phyloP scores from a whole-genome alignment of 1,140 invertebrate genomes.

The Steinernema khuongi region DNA sequence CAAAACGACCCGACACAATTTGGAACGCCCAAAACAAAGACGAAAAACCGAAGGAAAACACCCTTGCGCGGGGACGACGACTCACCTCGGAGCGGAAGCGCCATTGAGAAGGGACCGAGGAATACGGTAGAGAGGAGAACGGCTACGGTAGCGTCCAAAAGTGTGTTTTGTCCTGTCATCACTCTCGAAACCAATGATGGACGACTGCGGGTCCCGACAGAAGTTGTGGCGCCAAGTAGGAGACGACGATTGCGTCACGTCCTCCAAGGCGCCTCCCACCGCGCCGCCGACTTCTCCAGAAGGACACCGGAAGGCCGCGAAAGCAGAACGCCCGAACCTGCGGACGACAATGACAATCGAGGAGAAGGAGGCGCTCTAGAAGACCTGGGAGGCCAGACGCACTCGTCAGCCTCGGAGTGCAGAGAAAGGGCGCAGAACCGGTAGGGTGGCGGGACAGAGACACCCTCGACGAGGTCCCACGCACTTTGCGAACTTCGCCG shows the following conservation, averaged over 20 bases:
- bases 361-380: no score
- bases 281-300: not conserved
- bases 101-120: not conserved
- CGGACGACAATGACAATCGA: no score
- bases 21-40: conserved; percentile 6
- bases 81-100: not conserved
- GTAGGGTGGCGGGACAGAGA: not conserved
- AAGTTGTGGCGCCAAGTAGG: not conserved
- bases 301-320: not conserved
- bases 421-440: not conserved
- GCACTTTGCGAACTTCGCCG: not conserved
- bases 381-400: not conserved
- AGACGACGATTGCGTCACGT: conserved; percentile 8
- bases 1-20: not conserved
- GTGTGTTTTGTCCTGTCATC: not conserved
- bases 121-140: not conserved
- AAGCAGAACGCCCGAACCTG: no score
- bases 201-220: not conserved
- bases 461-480: not conserved
- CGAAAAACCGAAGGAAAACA: not conserved
- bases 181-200: not conserved
- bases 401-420: not conserved
- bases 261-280: not conserved
- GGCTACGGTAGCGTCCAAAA: not conserved
- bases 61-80: not conserved